Evolutionary conservation across 2,113 vertebrate species (phyloP).

Genomic region (Podarcis raffonei): DNA sequence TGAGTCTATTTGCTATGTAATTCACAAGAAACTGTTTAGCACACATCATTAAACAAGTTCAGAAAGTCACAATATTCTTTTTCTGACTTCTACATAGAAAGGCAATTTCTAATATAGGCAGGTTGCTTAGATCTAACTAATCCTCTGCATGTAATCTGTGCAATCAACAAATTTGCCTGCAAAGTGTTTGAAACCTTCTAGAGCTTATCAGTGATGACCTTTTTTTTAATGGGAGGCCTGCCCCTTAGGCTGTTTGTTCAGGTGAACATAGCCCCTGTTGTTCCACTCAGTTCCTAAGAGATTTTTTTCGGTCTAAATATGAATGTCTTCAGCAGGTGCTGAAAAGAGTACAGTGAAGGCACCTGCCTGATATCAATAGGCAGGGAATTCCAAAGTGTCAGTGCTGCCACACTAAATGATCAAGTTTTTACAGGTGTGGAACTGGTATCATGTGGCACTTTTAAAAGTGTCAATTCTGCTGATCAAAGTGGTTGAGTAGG

Average conservation of each 20-base stretch:
- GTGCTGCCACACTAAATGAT: no score
- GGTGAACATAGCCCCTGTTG: background rate
- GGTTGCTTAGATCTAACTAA: no score
- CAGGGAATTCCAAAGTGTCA: no score
- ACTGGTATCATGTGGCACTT: no score
- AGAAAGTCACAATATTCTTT: background rate
- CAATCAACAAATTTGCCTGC: background rate
- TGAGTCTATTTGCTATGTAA: background rate
- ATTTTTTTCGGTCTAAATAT: background rate
- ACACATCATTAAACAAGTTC: slow-evolving; percentile 1
- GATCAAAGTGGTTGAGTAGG: no score
- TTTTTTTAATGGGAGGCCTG: no score
- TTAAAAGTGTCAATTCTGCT: no score
- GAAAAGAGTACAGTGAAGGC: no score
- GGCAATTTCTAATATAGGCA: background rate
- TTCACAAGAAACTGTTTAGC: slow-evolving; percentile 15
- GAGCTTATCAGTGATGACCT: background rate
- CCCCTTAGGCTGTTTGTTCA: background rate
- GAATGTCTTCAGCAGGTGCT: no score
- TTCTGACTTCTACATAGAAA: background rate
- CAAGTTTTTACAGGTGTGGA: no score
- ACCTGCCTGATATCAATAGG: no score
- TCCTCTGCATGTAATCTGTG: no score
- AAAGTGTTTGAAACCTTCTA: background rate
- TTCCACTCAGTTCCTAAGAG: background rate